Conservation (phyloP, 2,888 invertebrate species). For the Byasa hedistus region DNA sequence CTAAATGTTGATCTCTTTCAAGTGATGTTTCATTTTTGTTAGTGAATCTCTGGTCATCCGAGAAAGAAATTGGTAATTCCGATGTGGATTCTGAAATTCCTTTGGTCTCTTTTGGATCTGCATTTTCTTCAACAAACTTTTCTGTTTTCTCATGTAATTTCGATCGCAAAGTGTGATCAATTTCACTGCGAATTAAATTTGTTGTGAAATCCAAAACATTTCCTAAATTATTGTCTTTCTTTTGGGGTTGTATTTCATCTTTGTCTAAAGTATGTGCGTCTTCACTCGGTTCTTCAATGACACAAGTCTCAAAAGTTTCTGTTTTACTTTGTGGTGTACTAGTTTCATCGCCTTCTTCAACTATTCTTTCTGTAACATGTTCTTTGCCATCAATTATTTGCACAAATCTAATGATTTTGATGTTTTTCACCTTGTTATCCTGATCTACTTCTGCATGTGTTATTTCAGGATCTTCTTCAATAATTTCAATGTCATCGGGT, state of each 20-base stretch:
- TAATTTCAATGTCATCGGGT: conserved; percentile 87
- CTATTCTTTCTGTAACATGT: conserved; percentile 85
- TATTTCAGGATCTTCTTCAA: conserved; percentile 80
- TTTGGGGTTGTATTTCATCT: not conserved
- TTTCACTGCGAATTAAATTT: conserved; percentile 35
- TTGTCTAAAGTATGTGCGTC: not conserved
- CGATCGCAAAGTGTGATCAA: not conserved
- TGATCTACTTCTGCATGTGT: conserved; percentile 43
- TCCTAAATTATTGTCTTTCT: not conserved
- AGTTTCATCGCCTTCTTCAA: conserved; percentile 71
- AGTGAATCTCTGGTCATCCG: not conserved
- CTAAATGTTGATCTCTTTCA: not conserved
- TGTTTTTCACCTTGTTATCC: conserved; percentile 27
- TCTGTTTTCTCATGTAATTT: not conserved
- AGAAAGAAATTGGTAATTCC: not conserved
- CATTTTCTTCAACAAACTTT: not conserved
- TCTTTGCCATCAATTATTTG: conserved; percentile 88
- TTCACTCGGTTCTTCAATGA: not conserved
- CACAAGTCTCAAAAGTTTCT: not conserved
- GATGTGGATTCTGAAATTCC: not conserved
- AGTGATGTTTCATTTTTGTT: conserved; percentile 2
- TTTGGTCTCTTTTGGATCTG: not conserved
- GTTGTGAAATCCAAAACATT: conserved; percentile 35
- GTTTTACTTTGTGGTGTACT: conserved; percentile 38
- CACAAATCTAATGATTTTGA: conserved; percentile 73